Percentiles rank a stretch among this genome's conserved stretches.
Evolutionary conservation across 2,797 vertebrate species (phyloP).

Genomic region (Molossus alvarezi): DNA sequence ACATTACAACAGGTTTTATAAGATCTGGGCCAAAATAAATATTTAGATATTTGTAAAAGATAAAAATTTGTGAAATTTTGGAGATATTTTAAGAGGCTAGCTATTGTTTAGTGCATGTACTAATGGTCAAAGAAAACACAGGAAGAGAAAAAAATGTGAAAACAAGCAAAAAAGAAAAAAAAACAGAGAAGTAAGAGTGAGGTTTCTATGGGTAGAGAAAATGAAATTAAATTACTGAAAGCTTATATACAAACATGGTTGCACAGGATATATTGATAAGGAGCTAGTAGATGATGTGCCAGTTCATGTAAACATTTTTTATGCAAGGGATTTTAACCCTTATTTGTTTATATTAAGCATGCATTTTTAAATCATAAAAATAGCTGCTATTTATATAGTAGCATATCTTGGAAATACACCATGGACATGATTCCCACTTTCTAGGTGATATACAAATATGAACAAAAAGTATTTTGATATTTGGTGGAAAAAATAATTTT

Average conservation of each 20-base stretch:
- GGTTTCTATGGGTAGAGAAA: not conserved
- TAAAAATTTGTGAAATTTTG: not conserved
- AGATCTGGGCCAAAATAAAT: not conserved
- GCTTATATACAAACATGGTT: not conserved
- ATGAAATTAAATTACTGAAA: not conserved
- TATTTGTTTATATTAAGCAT: not conserved
- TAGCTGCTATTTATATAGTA: not conserved
- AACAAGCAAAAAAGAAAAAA: not conserved
- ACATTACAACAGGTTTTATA: not conserved
- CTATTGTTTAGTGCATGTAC: not conserved
- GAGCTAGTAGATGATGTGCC: not conserved
- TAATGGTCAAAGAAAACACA: not conserved
- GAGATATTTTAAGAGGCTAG: not conserved
- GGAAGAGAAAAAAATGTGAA: no score
- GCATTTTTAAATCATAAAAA: not conserved
- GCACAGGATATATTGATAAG: not conserved
- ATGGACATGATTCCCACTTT: not conserved
- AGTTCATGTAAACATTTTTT: not conserved
- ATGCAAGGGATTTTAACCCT: not conserved
- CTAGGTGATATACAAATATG: not conserved
- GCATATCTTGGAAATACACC: not conserved
- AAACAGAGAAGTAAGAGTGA: not conserved
- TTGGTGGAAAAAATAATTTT: not conserved
- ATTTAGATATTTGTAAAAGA: not conserved
- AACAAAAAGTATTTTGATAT: not conserved